Evolutionary conservation across 2,113 vertebrate genomes (phyloP).

Genomic region (Eurypyga helias): DNA sequence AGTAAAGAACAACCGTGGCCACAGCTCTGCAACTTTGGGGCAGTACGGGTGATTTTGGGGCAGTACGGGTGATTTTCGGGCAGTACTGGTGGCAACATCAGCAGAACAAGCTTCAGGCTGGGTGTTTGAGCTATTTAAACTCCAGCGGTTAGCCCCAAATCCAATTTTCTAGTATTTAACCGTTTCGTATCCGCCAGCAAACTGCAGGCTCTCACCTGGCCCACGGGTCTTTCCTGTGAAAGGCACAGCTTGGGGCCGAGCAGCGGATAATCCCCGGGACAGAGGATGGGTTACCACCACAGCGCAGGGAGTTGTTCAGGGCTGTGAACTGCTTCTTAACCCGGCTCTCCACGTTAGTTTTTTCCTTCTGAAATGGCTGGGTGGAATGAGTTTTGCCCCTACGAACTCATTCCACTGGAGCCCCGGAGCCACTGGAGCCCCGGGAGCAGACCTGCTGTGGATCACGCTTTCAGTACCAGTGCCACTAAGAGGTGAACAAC

Average conservation of each 20-base stretch:
- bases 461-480: rapidly evolving
- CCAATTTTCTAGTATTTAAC: background rate
- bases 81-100: too few relatives aligned
- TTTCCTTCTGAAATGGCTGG: rapidly evolving
- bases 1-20: background rate
- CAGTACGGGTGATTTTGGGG: background rate
- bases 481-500: rapidly evolving
- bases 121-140: rapidly evolving
- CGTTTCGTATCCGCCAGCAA: rapidly evolving
- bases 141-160: background rate
- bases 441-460: background rate
- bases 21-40: background rate
- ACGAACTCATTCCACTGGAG: rapidly evolving
- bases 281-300: rapidly evolving
- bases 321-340: rapidly evolving
- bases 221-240: rapidly evolving
- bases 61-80: background rate
- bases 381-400: background rate
- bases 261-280: rapidly evolving
- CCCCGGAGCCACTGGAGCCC: rapidly evolving
- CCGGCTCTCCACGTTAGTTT: rapidly evolving
- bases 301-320: rapidly evolving
- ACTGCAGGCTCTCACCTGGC: background rate
- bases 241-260: rapidly evolving
- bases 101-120: background rate